phyloP scores from a whole-genome alignment of 2,888 invertebrate genomes.

The Dorcus hopei region DNA sequence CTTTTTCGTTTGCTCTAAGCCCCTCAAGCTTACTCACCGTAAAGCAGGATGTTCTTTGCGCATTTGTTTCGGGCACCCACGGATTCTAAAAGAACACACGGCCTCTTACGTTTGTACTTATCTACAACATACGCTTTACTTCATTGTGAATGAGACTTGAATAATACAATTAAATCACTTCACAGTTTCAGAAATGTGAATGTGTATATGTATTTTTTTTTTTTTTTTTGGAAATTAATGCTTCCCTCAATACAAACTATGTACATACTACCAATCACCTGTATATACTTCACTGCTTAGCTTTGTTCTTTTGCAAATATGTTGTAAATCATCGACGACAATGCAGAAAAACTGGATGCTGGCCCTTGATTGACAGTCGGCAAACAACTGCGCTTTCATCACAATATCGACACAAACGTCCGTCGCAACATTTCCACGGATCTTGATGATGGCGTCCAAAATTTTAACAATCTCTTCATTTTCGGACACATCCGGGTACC shows the following conservation, averaged over 20 bases:
- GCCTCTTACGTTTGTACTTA: conserved; percentile 27
- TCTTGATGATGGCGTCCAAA: conserved; percentile 30
- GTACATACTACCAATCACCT: background rate
- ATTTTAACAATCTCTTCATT: conserved; percentile 31
- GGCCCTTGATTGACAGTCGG: conserved; percentile 7
- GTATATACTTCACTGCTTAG: background rate
- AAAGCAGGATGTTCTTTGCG: conserved; percentile 21
- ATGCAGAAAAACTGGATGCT: conserved; percentile 13
- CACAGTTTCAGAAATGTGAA: too few species aligned
- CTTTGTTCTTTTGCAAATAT: background rate
- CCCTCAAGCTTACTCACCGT: conserved; percentile 22
- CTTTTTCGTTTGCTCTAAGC: background rate
- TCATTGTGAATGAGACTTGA: background rate
- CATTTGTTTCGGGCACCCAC: conserved; percentile 3
- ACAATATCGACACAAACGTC: conserved; percentile 17
- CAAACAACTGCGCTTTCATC: conserved; percentile 3
- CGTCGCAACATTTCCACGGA: conserved; percentile 21
- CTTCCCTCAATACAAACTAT: background rate
- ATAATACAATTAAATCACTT: background rate
- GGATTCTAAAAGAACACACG: conserved; percentile 20
- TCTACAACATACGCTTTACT: conserved; percentile 17
- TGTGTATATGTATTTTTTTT: too few species aligned
- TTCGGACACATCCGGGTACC: conserved; percentile 33
- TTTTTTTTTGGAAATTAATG: too few species aligned
- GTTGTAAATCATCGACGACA: conserved; percentile 3